These are phyloP conservation scores for Danio jaintianensis DNA, from an alignment of 2,797 vertebrate species.

Conservation along the genomic window DNA sequence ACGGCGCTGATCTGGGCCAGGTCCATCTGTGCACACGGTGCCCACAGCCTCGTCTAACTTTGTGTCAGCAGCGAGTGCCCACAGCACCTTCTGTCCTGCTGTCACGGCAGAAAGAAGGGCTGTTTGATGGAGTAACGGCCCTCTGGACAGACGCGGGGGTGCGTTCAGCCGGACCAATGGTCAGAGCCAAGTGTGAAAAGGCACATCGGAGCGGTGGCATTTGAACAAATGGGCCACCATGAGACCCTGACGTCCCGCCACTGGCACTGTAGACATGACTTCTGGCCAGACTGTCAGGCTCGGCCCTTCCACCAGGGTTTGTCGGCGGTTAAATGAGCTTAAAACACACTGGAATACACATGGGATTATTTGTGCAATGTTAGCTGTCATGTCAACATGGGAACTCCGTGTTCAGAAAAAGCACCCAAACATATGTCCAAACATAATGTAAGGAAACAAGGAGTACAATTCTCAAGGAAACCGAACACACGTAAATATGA, in stretches of 20 bases:
- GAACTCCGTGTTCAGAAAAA: background rate
- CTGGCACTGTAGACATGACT: conserved; percentile 29
- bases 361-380: conserved; percentile 6
- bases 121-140: conserved; percentile 41
- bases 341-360: conserved; percentile 34
- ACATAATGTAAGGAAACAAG: background rate
- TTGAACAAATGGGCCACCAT: conserved; percentile 48
- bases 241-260: conserved; percentile 3
- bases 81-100: conserved; percentile 51
- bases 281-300: conserved; percentile 34
- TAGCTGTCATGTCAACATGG: conserved; percentile 15
- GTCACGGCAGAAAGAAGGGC: conserved; percentile 36
- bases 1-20: conserved; percentile 24
- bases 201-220: conserved; percentile 34
- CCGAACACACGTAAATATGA: background rate
- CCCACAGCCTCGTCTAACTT: conserved; percentile 43
- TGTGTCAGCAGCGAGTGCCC: conserved; percentile 29
- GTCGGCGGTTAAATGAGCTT: conserved; percentile 36
- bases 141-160: conserved; percentile 44
- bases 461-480: background rate
- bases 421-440: conserved; percentile 16
- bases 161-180: conserved; percentile 37
- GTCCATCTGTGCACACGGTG: conserved; percentile 49
- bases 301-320: conserved; percentile 2
- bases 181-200: conserved; percentile 49